A percentile compares a stretch with the other conserved stretches of the same genome.
These are phyloP conservation scores for Mus spicilegus DNA, from an alignment of 2,113 vertebrate species.

Conservation along the genomic window DNA sequence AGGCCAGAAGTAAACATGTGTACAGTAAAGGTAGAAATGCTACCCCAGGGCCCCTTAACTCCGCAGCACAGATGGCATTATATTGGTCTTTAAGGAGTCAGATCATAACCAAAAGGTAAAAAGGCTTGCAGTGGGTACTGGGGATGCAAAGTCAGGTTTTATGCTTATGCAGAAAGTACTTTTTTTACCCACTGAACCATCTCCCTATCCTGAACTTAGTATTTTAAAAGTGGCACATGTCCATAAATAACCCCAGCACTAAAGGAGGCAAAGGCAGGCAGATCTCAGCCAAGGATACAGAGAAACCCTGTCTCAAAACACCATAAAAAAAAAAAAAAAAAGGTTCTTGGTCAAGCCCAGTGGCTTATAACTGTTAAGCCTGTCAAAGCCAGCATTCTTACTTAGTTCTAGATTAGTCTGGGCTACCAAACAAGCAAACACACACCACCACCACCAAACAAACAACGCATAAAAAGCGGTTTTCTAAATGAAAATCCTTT, in stretches of 20 bases:
- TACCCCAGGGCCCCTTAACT: not conserved
- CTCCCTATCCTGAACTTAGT: not conserved
- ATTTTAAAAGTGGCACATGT: not conserved
- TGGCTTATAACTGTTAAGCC: not conserved
- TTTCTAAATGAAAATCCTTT: conserved; percentile 37
- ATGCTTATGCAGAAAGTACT: not conserved
- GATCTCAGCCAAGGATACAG: too few relatives aligned
- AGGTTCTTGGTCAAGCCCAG: too few relatives aligned
- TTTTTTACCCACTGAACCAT: not conserved
- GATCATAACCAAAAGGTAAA: conserved; percentile 52
- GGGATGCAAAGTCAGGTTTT: not conserved
- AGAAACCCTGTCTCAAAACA: too few relatives aligned
- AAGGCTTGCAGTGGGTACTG: not conserved
- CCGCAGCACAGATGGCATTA: not conserved
- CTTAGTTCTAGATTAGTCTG: not conserved
- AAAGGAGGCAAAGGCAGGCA: not conserved
- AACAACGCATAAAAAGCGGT: not conserved
- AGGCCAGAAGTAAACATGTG: not conserved
- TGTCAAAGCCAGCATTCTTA: not conserved
- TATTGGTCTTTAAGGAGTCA: not conserved
- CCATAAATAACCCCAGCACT: not conserved
- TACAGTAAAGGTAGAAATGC: not conserved
- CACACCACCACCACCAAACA: not conserved
- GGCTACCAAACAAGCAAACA: not conserved
- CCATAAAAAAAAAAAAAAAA: too few relatives aligned